Percentiles rank a stretch among this genome's conserved stretches.
phyloP scores from a whole-genome alignment of 2,888 invertebrate species.

The Sinhomidia bicolor region DNA sequence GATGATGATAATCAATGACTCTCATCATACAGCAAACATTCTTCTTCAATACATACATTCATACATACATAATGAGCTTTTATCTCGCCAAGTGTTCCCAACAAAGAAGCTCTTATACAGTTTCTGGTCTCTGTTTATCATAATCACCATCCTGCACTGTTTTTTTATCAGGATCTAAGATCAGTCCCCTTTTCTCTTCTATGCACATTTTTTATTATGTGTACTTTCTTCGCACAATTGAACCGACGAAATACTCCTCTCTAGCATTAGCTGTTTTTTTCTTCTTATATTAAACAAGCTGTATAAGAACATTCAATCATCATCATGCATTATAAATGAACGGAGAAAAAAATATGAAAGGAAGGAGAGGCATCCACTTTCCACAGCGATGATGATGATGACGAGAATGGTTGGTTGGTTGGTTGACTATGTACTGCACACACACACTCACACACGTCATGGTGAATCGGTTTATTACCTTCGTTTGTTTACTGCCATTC shows the following conservation, averaged over 20 bases:
- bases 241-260: background rate
- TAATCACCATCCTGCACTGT: conserved; percentile 54
- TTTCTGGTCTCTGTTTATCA: conserved; percentile 50
- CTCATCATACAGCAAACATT: conserved; percentile 31
- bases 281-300: background rate
- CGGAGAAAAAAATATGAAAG: conserved; percentile 30
- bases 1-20: conserved; percentile 70
- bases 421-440: background rate
- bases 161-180: conserved; percentile 57
- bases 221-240: conserved; percentile 15
- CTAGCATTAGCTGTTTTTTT: conserved; percentile 9
- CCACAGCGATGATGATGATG: background rate
- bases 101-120: conserved; percentile 58
- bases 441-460: conserved; percentile 54
- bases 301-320: conserved; percentile 51
- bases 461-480: conserved; percentile 69
- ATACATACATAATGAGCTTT: conserved; percentile 23
- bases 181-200: conserved; percentile 49
- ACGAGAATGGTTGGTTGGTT: conserved; percentile 28
- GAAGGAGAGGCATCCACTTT: conserved; percentile 37
- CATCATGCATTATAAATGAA: conserved; percentile 59
- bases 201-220: background rate
- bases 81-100: conserved; percentile 30
- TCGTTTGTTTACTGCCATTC: conserved; percentile 66
- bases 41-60: background rate